A percentile compares a stretch with the other conserved stretches of the same genome.
Conservation (phyloP, 2,888 invertebrate species). For the Eumacrocentrus americanus region DNA sequence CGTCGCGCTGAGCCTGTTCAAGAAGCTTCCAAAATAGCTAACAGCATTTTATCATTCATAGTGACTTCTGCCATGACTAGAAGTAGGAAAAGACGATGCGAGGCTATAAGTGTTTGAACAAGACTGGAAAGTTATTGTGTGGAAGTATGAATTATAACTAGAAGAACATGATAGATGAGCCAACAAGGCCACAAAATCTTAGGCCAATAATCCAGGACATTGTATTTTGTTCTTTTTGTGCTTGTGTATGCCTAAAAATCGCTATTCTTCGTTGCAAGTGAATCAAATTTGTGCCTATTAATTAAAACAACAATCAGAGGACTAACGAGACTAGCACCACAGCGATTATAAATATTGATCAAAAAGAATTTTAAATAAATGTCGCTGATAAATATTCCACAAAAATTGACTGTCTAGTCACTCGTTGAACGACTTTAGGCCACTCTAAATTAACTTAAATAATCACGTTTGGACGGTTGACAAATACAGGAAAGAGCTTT, state of each 20-base stretch:
- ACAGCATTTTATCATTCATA: constrained; percentile 5
- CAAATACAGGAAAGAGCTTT: constrained; percentile 15
- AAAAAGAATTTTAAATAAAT: background rate
- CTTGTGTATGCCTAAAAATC: no score
- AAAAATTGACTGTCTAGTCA: background rate
- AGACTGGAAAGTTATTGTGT: constrained; percentile 15
- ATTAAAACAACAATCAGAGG: background rate
- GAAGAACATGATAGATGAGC: constrained; percentile 37
- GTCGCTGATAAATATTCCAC: background rate
- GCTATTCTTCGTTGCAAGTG: no score
- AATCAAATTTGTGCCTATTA: background rate
- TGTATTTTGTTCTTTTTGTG: no score
- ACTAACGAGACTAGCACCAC: constrained; percentile 5
- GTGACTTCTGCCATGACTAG: constrained; percentile 34
- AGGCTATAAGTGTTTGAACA: constrained; percentile 18
- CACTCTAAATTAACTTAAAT: background rate
- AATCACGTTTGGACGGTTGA: constrained; percentile 34
- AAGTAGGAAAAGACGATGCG: constrained; percentile 21
- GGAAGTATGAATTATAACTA: constrained; percentile 22
- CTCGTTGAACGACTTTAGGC: constrained; percentile 11
- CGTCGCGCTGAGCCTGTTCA: constrained; percentile 12
- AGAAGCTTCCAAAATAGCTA: background rate
- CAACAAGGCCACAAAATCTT: background rate
- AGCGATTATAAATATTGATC: background rate
- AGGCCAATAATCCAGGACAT: no score